These are phyloP conservation scores for Zeus faber DNA, from an alignment of 2,113 vertebrate genomes.

Conservation along the genomic window DNA sequence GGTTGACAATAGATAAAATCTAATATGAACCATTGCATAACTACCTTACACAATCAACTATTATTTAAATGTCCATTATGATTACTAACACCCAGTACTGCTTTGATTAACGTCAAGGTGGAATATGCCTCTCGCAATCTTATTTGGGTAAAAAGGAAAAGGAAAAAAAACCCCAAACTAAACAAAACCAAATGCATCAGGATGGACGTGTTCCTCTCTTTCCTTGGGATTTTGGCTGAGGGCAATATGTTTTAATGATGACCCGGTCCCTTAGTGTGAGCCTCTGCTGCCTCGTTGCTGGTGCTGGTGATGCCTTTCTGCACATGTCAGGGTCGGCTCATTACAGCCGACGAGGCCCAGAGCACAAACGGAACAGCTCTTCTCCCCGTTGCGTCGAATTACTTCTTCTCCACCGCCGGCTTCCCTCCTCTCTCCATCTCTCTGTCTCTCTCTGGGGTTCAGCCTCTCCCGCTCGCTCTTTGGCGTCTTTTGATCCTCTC, in stretches of 20 bases:
- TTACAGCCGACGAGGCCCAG: conserved; percentile 71
- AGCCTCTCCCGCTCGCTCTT: conserved; percentile 53
- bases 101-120: neutral
- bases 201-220: conserved; percentile 59
- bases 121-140: neutral
- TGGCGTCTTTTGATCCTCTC: conserved; percentile 24
- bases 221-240: conserved; percentile 73
- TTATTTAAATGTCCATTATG: no score
- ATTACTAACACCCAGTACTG: no score
- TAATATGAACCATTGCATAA: no score
- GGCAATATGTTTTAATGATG: conserved; percentile 81
- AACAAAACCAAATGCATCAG: conserved; percentile 45
- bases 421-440: conserved; percentile 1
- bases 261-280: conserved; percentile 63
- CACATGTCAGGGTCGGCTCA: conserved; percentile 76
- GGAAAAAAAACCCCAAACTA: neutral
- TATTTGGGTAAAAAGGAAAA: neutral
- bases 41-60: no score
- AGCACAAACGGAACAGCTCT: conserved; percentile 72
- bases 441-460: conserved; percentile 61
- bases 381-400: conserved; percentile 73
- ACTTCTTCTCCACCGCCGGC: conserved; percentile 64
- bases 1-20: no score
- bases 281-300: conserved; percentile 62
- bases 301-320: conserved; percentile 68